Conservation (phyloP, 2,113 vertebrate species). For the Ursus arctos region DNA sequence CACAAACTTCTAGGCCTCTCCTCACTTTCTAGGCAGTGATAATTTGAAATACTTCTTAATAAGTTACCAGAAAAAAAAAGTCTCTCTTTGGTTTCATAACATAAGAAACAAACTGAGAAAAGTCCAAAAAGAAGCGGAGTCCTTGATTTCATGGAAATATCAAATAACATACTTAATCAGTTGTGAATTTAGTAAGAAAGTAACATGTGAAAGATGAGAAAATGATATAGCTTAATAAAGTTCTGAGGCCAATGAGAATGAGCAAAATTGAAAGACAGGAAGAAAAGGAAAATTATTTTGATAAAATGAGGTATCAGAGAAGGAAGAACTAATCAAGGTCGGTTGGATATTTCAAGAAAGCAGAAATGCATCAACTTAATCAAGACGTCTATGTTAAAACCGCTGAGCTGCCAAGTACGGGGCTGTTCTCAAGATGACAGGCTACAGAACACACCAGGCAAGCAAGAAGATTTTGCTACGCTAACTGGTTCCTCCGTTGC, state of each 20-base stretch:
- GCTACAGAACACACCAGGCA: not conserved
- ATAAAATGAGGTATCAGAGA: slow-evolving; percentile 27
- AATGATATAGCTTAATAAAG: not conserved
- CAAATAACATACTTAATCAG: not conserved
- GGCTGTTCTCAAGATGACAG: not conserved
- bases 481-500: not conserved
- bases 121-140: not conserved
- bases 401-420: not conserved
- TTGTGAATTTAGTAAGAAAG: slow-evolving; percentile 25
- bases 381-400: not conserved
- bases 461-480: not conserved
- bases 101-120: not conserved
- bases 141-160: not conserved
- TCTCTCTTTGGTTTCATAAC: not conserved
- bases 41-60: not conserved
- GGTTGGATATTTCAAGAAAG: not conserved
- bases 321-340: not conserved
- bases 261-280: not conserved
- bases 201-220: not conserved
- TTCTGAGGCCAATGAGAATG: not conserved
- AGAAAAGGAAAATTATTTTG: slow-evolving; percentile 22
- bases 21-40: not conserved
- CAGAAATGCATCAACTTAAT: not conserved
- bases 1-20: not conserved
- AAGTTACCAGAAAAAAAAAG: not conserved